phyloP scores from a whole-genome alignment of 2,113 vertebrate genomes.

The Telmatochromis sp. region DNA sequence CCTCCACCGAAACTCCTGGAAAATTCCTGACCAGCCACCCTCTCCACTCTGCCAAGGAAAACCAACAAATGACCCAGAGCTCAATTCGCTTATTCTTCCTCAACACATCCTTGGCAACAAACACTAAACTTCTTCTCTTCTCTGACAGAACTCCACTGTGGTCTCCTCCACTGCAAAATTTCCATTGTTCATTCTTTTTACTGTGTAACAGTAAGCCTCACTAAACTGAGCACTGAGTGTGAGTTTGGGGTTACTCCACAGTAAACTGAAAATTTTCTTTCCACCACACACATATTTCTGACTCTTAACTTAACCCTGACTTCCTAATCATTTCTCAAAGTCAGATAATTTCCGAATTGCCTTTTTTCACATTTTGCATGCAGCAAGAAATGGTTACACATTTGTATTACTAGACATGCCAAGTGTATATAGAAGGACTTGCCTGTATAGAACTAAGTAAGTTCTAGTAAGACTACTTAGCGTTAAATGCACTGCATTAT shows the following conservation, averaged over 20 bases:
- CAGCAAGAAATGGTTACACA: neutral
- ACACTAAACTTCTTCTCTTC: neutral
- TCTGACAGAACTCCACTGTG: neutral
- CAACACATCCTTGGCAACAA: neutral
- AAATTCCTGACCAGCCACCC: neutral
- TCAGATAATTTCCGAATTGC: accelerated
- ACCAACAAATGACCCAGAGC: neutral
- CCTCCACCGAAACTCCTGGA: neutral
- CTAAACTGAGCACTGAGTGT: neutral
- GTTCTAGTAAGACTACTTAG: neutral
- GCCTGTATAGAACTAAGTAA: neutral
- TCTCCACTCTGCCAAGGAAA: neutral
- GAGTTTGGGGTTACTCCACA: neutral
- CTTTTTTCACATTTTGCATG: neutral
- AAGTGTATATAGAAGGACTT: neutral
- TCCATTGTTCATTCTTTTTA: neutral
- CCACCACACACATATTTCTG: neutral
- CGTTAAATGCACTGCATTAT: neutral
- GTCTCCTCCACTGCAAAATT: neutral
- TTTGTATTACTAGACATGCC: neutral
- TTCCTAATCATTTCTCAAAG: neutral
- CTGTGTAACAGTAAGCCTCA: neutral
- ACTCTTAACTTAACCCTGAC: neutral
- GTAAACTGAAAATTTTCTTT: neutral
- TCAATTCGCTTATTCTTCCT: accelerated